Evolutionary conservation across 1,140 invertebrate species (phyloP), one percentile per base, ranked within the genome.

Genomic region (Liolophura sinensis): DNA sequence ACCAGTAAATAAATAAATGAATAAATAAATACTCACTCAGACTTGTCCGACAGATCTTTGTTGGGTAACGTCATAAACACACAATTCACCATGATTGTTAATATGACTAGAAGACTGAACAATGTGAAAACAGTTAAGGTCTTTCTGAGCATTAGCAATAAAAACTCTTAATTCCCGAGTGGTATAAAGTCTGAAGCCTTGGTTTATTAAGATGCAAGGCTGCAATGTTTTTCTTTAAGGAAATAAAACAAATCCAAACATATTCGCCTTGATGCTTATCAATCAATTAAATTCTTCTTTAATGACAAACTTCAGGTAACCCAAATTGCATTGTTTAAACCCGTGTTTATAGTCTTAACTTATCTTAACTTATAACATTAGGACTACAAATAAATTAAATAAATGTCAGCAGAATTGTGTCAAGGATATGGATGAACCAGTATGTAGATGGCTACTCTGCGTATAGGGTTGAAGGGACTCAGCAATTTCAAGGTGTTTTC

Each of bases 401-500:
- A 40, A 40, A 40, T 5, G 31, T 9, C 9, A 5, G 31, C 3
- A 40, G 9, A 40, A 40, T 9, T 56, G 40, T 18, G 25, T 60
- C 79, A 84, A 84, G 82, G 82, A 84, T 84, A 84, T 85, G 94
- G 94, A 91, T 99, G 96, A 82, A 97, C 95, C 86, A 98, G 89
- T 87, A 98, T 94, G 87, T 94, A 97, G 88, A 99, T 96, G 81
- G 96, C 95, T 82, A 95, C 92, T 85, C 95, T 90, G 87, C 96
- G 91, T 86, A 98, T 92, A 73, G 95, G 95, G 88, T 97, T 97
- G 88, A 98, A 98, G 72, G 96, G 96, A 87, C 94, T 92, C 80
- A 99, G 89, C 83, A 96, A 89, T 90, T 92, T 98, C 85, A 98
- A 87, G 84, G 95, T 95, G 85, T 97, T 92, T 74, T 94, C 95